A percentile compares a stretch with the other conserved stretches of the same genome.
phyloP scores from a whole-genome alignment of 2,113 vertebrate species.

The Psittacara wagleri region DNA sequence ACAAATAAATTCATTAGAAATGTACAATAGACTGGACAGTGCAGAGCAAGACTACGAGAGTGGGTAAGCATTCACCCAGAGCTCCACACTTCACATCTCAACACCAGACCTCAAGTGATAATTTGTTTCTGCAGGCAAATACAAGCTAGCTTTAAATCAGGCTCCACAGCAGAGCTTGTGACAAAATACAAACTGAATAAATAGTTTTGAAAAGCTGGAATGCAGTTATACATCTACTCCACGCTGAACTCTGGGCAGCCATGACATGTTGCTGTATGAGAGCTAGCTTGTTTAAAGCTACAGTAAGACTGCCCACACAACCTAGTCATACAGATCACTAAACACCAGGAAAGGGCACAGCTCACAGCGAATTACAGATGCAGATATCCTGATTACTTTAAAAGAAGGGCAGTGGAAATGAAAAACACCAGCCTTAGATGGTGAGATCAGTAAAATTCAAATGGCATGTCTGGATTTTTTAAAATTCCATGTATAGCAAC shows the following conservation, averaged over 20 bases:
- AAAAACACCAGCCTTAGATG: neutral
- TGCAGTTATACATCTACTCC: neutral
- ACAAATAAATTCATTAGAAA: constrained; percentile 48
- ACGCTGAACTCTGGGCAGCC: neutral
- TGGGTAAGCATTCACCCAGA: neutral
- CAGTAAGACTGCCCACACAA: neutral
- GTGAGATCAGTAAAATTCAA: neutral
- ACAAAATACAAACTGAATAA: neutral
- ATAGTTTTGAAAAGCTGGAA: neutral
- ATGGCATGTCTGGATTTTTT: neutral
- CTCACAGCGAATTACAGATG: neutral
- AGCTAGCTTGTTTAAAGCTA: neutral
- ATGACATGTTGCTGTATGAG: neutral
- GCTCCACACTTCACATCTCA: constrained; percentile 17
- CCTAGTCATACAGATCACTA: neutral
- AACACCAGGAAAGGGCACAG: neutral
- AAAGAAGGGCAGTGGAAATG: neutral
- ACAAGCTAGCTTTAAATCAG: neutral
- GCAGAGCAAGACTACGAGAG: neutral
- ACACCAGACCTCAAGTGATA: neutral
- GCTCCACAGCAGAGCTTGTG: neutral
- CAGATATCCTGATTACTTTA: neutral
- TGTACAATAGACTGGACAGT: constrained; percentile 21
- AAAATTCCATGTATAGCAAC: neutral
- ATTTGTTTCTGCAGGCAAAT: neutral